Evolutionary conservation across 2,113 vertebrate genomes (phyloP).

Genomic region (Rhadina sibilatrix): DNA sequence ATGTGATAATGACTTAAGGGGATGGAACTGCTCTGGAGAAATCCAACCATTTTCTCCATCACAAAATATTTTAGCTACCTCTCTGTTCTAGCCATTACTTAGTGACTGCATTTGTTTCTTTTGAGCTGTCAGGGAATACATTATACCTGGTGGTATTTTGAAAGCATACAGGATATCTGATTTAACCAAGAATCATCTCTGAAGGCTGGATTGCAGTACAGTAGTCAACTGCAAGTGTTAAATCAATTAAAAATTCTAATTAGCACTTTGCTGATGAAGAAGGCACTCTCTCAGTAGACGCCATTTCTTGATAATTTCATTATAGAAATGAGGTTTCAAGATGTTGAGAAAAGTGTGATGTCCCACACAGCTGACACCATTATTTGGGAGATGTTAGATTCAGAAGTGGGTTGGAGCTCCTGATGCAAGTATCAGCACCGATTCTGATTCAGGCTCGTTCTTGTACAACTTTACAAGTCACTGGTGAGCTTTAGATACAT

Average conservation of each 20-base stretch:
- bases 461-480: neutral
- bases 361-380: neutral
- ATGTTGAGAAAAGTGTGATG: neutral
- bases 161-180: neutral
- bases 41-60: neutral
- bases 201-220: neutral
- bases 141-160: neutral
- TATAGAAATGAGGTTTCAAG: neutral
- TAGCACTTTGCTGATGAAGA: neutral
- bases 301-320: neutral
- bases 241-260: neutral
- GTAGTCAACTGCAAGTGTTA: neutral
- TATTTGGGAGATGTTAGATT: neutral
- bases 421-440: neutral
- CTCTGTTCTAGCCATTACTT: neutral
- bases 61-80: neutral
- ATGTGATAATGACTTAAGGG: neutral
- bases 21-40: neutral
- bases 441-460: neutral
- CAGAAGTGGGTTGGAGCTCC: neutral
- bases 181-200: neutral
- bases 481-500: neutral
- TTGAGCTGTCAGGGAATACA: neutral
- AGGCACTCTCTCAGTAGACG: neutral
- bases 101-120: neutral